These are phyloP conservation scores for Orientallactaga bullata DNA, from an alignment of 2,113 vertebrate genomes.

Conservation along the genomic window DNA sequence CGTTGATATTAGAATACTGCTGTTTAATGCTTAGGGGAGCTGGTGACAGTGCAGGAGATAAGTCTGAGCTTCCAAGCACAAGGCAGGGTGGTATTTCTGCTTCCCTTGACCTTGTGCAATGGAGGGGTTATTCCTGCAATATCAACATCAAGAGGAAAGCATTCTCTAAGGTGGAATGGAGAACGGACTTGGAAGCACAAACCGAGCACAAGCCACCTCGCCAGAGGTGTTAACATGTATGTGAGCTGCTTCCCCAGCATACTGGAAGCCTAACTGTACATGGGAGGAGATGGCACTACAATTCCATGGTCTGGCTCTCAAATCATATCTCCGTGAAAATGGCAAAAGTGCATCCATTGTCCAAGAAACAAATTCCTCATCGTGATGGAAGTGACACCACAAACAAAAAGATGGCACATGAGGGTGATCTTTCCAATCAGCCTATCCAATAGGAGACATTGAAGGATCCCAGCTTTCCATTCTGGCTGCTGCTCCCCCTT, in stretches of 20 bases:
- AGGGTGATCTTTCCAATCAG: not conserved
- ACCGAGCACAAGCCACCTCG: not conserved
- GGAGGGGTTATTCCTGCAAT: not conserved
- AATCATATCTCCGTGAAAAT: not conserved
- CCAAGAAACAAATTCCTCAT: not conserved
- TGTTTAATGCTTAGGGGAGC: slow-evolving; percentile 71
- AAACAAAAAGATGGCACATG: fast-evolving
- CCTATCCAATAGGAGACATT: not conserved
- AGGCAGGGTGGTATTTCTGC: not conserved
- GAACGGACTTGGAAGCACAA: fast-evolving
- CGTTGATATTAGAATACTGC: slow-evolving; percentile 68
- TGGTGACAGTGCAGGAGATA: not conserved
- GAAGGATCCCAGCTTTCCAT: fast-evolving
- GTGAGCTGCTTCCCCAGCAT: too few relatives aligned
- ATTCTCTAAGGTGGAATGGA: not conserved
- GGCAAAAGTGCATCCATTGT: not conserved
- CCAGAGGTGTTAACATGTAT: fast-evolving
- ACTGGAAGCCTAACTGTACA: not conserved
- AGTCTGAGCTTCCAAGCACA: not conserved
- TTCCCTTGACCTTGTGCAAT: not conserved
- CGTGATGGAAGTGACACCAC: fast-evolving
- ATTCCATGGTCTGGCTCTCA: not conserved
- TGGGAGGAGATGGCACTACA: fast-evolving
- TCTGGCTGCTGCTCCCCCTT: not conserved
- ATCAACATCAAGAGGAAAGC: not conserved